Percentiles rank a stretch among this genome's conserved stretches.
Evolutionary conservation across 2,797 vertebrate species (phyloP).

Genomic region (Rhabdophis nuchalis): DNA sequence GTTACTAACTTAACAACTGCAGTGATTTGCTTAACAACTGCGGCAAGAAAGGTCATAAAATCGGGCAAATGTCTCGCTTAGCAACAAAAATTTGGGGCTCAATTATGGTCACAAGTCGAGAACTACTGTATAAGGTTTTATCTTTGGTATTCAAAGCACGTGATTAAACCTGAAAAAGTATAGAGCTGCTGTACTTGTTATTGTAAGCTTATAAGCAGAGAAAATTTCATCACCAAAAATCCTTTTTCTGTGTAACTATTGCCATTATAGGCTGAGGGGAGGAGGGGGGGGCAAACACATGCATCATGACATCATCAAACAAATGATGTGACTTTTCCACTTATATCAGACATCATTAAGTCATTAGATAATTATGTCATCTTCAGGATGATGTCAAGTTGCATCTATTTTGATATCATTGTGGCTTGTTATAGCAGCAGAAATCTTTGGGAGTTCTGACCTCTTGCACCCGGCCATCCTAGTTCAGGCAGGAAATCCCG

Average conservation of each 20-base stretch:
- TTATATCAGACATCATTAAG: neutral
- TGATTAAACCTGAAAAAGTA: neutral
- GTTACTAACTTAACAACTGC: neutral
- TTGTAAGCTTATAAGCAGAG: neutral
- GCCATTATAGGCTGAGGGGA: neutral
- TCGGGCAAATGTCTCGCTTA: neutral
- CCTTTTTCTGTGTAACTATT: neutral
- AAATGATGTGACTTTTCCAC: neutral
- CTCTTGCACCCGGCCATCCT: neutral
- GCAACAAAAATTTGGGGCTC: neutral
- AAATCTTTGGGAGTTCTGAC: neutral
- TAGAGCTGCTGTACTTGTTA: neutral
- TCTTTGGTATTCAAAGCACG: neutral
- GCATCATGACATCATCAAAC: neutral
- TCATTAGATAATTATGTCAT: neutral
- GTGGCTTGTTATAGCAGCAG: neutral
- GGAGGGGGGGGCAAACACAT: neutral
- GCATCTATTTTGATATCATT: neutral
- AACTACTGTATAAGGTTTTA: neutral
- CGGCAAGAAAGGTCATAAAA: neutral
- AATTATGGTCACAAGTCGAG: neutral
- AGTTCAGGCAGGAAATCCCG: neutral
- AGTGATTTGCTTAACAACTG: neutral
- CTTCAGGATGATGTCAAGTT: neutral
- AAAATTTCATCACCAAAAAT: neutral